Percentiles rank a stretch among this genome's conserved stretches.
Evolutionary conservation across 1,140 invertebrate species (phyloP).

Genomic region (Dryas iulia): DNA sequence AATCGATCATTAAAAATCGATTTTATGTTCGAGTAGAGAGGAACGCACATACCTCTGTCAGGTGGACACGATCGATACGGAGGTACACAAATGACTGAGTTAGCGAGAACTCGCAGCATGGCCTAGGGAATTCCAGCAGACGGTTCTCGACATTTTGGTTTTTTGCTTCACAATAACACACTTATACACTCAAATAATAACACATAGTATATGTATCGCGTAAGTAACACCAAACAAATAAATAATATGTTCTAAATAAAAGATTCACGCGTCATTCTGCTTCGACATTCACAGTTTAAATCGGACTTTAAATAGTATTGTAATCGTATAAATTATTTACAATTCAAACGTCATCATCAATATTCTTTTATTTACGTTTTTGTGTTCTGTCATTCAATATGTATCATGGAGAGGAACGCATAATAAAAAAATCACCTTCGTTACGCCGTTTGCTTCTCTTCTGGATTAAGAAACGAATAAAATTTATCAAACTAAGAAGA

Average conservation of each 20-base stretch:
- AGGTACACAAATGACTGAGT: conserved; percentile 60
- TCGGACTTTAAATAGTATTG: conserved; percentile 38
- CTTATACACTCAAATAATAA: conserved; percentile 10
- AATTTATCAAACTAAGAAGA: no score
- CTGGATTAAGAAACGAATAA: no score
- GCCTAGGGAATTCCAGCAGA: conserved; percentile 52
- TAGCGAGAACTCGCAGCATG: conserved; percentile 33
- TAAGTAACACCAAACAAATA: conserved; percentile 8
- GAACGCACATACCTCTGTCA: conserved; percentile 57
- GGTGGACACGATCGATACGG: conserved; percentile 48
- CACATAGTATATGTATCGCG: conserved; percentile 5
- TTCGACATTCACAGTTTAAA: conserved; percentile 30
- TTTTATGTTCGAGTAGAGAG: conserved; percentile 40
- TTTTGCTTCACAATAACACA: conserved; percentile 38
- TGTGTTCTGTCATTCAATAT: not conserved
- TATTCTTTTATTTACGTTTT: not conserved
- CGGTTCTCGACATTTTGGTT: conserved; percentile 45
- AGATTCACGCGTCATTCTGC: conserved; percentile 8
- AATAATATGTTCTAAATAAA: conserved; percentile 1
- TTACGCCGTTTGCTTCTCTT: not conserved
- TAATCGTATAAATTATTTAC: conserved; percentile 55
- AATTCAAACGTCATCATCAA: conserved; percentile 13
- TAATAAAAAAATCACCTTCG: not conserved
- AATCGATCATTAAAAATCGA: conserved; percentile 53
- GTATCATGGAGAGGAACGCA: not conserved